Percentiles rank a stretch among this genome's conserved stretches.
phyloP scores from a whole-genome alignment of 2,888 invertebrate species.

The Cryptophagus acutangulus region DNA sequence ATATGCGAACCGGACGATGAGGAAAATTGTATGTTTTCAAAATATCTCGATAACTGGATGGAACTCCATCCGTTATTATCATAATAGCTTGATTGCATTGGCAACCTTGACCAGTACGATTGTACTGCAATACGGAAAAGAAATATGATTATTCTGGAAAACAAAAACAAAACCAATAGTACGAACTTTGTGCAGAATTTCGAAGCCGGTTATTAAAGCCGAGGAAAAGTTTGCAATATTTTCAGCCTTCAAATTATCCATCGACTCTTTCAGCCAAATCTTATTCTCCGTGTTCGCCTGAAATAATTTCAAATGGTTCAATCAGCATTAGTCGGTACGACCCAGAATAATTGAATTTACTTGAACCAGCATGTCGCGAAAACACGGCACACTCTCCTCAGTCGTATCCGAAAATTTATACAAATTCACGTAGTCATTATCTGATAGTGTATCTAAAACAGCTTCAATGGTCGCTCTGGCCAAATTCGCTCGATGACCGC shows the following conservation, averaged over 20 bases:
- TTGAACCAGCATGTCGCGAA: constrained; percentile 83
- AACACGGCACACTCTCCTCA: constrained; percentile 83
- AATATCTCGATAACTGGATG: constrained; percentile 61
- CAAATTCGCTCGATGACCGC: constrained; percentile 76
- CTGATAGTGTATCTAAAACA: constrained; percentile 89
- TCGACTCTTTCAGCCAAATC: constrained; percentile 70
- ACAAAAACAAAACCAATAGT: background rate
- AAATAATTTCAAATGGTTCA: constrained; percentile 23
- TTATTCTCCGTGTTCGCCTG: constrained; percentile 79
- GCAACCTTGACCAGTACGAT: constrained; percentile 77
- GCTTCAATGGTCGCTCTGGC: constrained; percentile 84
- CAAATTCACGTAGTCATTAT: constrained; percentile 96
- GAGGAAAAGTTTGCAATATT: constrained; percentile 88
- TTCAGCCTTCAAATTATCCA: constrained; percentile 68
- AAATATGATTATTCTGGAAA: background rate
- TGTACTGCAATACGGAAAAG: constrained; percentile 55
- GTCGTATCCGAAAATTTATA: constrained; percentile 83
- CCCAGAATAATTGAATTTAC: constrained; percentile 48
- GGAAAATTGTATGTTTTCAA: constrained; percentile 83
- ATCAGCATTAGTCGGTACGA: background rate
- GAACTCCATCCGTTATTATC: constrained; percentile 91
- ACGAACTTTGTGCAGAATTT: constrained; percentile 78
- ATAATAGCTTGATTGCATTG: constrained; percentile 98
- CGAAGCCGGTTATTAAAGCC: constrained; percentile 88
- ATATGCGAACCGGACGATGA: constrained; percentile 90